phyloP scores from a whole-genome alignment of 2,113 vertebrate species.

The Ophiodon elongatus region DNA sequence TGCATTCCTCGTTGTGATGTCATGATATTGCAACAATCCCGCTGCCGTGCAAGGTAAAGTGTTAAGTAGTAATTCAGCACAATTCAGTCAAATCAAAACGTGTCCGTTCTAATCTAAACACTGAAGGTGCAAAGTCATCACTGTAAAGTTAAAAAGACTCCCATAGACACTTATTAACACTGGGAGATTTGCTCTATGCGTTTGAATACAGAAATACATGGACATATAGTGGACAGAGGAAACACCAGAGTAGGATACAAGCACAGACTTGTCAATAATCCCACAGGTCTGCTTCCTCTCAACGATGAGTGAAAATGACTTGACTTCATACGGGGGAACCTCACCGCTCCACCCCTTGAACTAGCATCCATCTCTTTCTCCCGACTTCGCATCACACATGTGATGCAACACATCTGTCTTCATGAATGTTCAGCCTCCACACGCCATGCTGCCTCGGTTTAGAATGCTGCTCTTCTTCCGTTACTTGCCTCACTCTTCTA shows the following conservation, averaged over 20 bases:
- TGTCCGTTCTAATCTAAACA: background rate
- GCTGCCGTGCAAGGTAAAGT: background rate
- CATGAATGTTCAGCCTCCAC: slow-evolving; percentile 22
- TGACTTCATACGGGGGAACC: slow-evolving; percentile 2
- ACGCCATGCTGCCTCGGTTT: background rate
- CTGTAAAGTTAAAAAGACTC: slow-evolving; percentile 3
- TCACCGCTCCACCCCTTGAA: slow-evolving; percentile 7
- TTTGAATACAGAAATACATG: background rate
- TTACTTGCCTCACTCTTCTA: slow-evolving; percentile 33
- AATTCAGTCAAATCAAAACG: background rate
- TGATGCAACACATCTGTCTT: slow-evolving; percentile 17
- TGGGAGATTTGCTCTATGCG: background rate
- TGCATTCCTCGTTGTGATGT: background rate
- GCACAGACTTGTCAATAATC: slow-evolving; percentile 8
- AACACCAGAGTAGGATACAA: background rate
- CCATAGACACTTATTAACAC: slow-evolving; percentile 12
- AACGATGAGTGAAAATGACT: slow-evolving; percentile 7
- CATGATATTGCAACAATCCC: background rate
- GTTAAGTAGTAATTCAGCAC: background rate
- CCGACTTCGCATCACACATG: slow-evolving; percentile 4
- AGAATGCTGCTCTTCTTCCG: slow-evolving; percentile 18
- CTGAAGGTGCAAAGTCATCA: background rate
- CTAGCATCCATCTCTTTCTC: background rate
- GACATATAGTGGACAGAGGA: background rate
- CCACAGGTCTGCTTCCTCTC: background rate